phyloP scores from a whole-genome alignment of 1,140 invertebrate species.

The Spodoptera frugiperda region DNA sequence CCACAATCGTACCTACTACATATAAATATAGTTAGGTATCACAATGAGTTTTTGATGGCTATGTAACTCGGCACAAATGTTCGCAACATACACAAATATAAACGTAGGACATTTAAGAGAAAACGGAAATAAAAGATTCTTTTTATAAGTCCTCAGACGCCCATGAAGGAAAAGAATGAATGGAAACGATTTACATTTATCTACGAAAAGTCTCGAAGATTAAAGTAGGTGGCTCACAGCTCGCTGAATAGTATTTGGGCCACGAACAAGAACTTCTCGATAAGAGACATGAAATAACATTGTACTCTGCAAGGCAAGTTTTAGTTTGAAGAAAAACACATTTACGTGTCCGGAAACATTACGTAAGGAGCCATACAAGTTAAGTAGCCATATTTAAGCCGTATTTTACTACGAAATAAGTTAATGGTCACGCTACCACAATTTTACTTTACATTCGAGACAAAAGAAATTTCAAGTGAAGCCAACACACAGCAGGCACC shows the following conservation, averaged over 20 bases:
- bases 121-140: not conserved
- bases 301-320: slow-evolving; percentile 26
- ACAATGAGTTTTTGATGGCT: not conserved
- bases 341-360: slow-evolving; percentile 37
- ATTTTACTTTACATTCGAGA: slow-evolving; percentile 6
- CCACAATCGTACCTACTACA: no score
- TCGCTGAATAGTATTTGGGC: slow-evolving; percentile 42
- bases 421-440: slow-evolving; percentile 20
- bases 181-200: slow-evolving; percentile 26
- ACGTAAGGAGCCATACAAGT: slow-evolving; percentile 44
- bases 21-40: no score
- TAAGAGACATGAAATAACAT: slow-evolving; percentile 49
- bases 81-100: not conserved
- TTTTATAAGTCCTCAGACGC: not conserved
- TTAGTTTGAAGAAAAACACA: slow-evolving; percentile 44
- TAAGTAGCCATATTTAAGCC: slow-evolving; percentile 12
- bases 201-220: slow-evolving; percentile 4
- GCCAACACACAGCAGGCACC: slow-evolving; percentile 27
- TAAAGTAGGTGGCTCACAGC: slow-evolving; percentile 23
- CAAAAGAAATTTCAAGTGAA: slow-evolving; percentile 20
- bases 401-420: slow-evolving; percentile 32
- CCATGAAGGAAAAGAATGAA: slow-evolving; percentile 19
- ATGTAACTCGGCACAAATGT: not conserved
- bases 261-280: slow-evolving; percentile 44
- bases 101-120: not conserved